Evolutionary conservation across 2,888 invertebrate species (phyloP).

Genomic region (Diadegma fenestrale): DNA sequence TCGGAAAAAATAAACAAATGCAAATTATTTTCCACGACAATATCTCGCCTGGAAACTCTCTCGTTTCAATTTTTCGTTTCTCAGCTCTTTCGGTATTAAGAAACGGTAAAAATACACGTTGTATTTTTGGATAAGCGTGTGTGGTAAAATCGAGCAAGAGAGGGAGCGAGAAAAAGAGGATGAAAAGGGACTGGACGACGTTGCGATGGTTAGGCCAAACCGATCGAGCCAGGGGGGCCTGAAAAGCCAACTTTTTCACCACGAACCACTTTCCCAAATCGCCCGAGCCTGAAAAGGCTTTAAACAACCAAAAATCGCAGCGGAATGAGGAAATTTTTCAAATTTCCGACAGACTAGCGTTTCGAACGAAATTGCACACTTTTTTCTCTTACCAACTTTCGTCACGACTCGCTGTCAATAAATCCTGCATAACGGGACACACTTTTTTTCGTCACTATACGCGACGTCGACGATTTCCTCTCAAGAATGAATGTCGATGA

Average conservation of each 20-base stretch:
- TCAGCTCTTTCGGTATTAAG: conserved; percentile 70
- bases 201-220: conserved; percentile 55
- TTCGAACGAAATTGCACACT: conserved; percentile 24
- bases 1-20: neutral
- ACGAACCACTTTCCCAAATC: conserved; percentile 36
- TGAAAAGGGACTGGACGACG: conserved; percentile 26
- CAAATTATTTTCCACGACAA: too few relatives aligned
- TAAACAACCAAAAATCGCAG: neutral
- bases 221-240: conserved; percentile 55
- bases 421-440: conserved; percentile 39
- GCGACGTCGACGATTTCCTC: conserved; percentile 13
- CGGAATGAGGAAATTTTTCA: conserved; percentile 37
- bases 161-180: conserved; percentile 22
- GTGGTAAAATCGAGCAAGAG: conserved; percentile 28
- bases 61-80: conserved; percentile 38
- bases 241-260: conserved; percentile 27
- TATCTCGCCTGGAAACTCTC: conserved; percentile 21
- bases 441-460: conserved; percentile 18
- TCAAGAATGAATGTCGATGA: neutral
- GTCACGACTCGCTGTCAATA: conserved; percentile 7
- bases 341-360: conserved; percentile 37
- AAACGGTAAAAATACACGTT: conserved; percentile 81
- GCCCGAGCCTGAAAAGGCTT: neutral
- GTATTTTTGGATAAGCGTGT: conserved; percentile 80
- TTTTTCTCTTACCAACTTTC: neutral